These are phyloP conservation scores for Bruchidius siliquastri DNA, from an alignment of 2,888 invertebrate genomes.

Conservation along the genomic window DNA sequence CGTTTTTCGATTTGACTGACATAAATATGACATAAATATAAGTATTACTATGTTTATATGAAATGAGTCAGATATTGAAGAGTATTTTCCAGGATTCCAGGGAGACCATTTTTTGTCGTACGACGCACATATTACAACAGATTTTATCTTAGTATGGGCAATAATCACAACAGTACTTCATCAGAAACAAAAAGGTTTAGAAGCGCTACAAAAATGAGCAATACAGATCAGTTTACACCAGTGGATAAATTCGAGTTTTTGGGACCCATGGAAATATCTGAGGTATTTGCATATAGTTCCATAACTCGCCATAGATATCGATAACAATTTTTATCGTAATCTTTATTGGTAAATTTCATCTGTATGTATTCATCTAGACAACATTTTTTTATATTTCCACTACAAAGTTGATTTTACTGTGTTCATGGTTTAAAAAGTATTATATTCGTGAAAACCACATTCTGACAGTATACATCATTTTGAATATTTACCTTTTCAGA, in stretches of 20 bases:
- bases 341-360: too few species aligned
- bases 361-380: too few species aligned
- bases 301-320: neutral
- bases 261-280: slow-evolving; percentile 12
- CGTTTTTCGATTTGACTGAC: too few species aligned
- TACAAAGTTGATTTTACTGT: too few species aligned
- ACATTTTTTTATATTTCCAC: too few species aligned
- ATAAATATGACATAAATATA: too few species aligned
- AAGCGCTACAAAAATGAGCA: neutral
- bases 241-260: slow-evolving; percentile 24
- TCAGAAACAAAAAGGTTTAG: neutral
- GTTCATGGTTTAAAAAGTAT: too few species aligned
- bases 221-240: neutral
- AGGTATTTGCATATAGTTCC: neutral
- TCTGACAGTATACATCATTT: too few species aligned
- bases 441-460: too few species aligned
- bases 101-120: neutral
- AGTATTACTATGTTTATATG: neutral
- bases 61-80: neutral
- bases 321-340: neutral
- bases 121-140: too few species aligned
- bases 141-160: neutral
- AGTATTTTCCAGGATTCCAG: neutral
- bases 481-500: too few species aligned
- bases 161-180: neutral